Percentiles rank a stretch among this genome's conserved stretches.
Conservation (phyloP, 2,888 invertebrate species). For the Eristalis intricaria region DNA sequence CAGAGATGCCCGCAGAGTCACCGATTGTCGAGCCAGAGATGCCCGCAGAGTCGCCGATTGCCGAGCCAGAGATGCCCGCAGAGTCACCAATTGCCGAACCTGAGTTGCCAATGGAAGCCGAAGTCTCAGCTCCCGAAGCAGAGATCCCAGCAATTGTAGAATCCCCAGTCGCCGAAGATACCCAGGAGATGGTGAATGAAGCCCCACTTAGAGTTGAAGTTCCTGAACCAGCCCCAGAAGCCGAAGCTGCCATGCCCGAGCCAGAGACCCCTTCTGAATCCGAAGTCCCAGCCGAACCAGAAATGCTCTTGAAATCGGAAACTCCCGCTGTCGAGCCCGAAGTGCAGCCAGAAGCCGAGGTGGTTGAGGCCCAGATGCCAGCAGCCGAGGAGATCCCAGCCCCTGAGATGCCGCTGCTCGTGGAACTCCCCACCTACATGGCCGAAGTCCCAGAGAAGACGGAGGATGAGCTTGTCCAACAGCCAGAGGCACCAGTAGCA, state of each 20-base stretch:
- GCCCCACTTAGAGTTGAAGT: not conserved
- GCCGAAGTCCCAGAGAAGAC: not conserved
- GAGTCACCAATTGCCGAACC: not conserved
- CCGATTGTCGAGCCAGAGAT: not conserved
- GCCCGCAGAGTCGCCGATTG: not conserved
- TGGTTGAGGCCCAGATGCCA: not conserved
- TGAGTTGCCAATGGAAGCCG: not conserved
- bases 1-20: not conserved
- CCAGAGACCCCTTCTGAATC: not conserved
- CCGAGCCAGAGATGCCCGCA: not conserved
- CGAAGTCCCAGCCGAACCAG: conserved; percentile 12
- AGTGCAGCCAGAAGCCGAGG: not conserved
- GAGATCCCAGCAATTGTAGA: not conserved
- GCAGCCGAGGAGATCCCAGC: conserved; percentile 27
- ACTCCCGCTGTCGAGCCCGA: not conserved
- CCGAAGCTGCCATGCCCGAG: not conserved
- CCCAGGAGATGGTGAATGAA: not conserved
- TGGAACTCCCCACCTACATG: not conserved
- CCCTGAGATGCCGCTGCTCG: not conserved
- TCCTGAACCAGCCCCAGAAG: not conserved
- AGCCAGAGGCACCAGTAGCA: conserved; percentile 7
- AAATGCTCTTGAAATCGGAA: conserved; percentile 13
- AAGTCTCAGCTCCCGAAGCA: not conserved
- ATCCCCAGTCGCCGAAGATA: not conserved
- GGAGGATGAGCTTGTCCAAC: not conserved